Conservation (phyloP, 2,797 vertebrate genomes). For the Urocyon cinereoargenteus region DNA sequence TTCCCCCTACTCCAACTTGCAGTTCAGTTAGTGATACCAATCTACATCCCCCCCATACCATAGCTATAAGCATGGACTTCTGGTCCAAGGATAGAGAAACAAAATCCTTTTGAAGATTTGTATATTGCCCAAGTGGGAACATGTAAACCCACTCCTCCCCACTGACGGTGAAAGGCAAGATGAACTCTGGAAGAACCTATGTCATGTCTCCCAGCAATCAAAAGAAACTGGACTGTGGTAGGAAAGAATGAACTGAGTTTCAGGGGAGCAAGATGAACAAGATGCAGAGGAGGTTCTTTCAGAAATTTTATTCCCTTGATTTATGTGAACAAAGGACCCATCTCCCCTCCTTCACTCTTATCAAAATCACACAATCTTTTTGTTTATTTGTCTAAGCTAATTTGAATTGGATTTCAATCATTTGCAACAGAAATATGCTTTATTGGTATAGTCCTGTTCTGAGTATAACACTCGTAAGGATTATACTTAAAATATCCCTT, state of each 20-base stretch:
- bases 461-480: not conserved
- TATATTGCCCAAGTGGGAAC: not conserved
- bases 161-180: not conserved
- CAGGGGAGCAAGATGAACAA: not conserved
- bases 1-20: not conserved
- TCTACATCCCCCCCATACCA: not conserved
- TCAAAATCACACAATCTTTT: not conserved
- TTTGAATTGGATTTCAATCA: not conserved
- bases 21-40: not conserved
- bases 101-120: not conserved
- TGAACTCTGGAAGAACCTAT: not conserved
- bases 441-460: not conserved
- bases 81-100: not conserved
- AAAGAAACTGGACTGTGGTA: not conserved
- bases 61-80: not conserved
- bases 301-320: not conserved
- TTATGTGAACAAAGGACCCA: not conserved
- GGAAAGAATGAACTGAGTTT: not conserved
- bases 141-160: not conserved
- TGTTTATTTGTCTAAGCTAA: not conserved
- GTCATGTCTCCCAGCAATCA: not conserved
- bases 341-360: not conserved
- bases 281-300: not conserved
- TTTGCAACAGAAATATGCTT: not conserved
- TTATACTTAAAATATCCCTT: not conserved